Percentiles rank a stretch among this genome's conserved stretches.
Evolutionary conservation across 2,888 invertebrate genomes (phyloP).

Genomic region (Ernsta delagoae): DNA sequence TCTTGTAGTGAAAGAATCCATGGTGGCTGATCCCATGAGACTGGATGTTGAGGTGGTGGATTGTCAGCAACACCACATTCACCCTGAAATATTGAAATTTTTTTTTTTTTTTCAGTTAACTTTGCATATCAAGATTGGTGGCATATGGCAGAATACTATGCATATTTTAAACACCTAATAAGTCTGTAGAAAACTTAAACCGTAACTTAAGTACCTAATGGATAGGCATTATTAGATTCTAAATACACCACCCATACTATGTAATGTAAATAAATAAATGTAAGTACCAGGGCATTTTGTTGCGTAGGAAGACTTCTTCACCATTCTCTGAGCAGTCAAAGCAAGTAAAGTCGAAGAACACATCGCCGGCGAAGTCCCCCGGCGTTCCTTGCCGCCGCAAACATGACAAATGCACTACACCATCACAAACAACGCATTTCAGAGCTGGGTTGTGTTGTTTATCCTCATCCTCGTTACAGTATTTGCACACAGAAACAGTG

Average conservation of each 20-base stretch:
- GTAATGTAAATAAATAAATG: background rate
- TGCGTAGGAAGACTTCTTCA: conserved; percentile 86
- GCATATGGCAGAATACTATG: too few species aligned
- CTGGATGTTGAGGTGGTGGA: conserved; percentile 91
- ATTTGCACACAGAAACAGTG: conserved; percentile 76
- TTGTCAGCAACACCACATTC: conserved; percentile 88
- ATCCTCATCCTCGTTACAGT: conserved; percentile 81
- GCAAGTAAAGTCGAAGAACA: conserved; percentile 90
- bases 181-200: too few species aligned
- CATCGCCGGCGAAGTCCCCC: conserved; percentile 89
- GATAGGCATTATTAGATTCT: background rate
- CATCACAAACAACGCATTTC: conserved; percentile 85
- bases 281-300: conserved; percentile 88
- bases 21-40: conserved; percentile 90
- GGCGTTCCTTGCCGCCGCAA: conserved; percentile 88
- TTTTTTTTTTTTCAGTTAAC: too few species aligned
- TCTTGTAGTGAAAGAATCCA: conserved; percentile 94
- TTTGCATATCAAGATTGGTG: too few species aligned
- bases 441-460: conserved; percentile 85
- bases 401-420: conserved; percentile 87
- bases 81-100: conserved; percentile 88
- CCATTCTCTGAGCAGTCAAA: conserved; percentile 85
- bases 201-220: too few species aligned
- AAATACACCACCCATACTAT: background rate
- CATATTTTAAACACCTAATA: too few species aligned